These are phyloP conservation scores for Labeo rohita DNA, from an alignment of 2,113 vertebrate genomes.

Conservation along the genomic window DNA sequence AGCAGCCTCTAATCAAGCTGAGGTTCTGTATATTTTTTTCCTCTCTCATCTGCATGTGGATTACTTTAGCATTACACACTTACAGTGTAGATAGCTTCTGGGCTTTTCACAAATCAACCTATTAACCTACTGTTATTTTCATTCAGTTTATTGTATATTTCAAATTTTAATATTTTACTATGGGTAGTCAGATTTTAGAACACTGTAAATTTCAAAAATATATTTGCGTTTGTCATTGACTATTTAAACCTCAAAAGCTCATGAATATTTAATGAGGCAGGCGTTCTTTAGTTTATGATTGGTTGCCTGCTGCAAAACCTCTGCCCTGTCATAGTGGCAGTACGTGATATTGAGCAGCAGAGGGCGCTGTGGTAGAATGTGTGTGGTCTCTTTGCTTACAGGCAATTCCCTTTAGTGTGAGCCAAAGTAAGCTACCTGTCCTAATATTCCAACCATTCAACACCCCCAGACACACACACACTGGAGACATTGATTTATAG, in stretches of 20 bases:
- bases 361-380: slow-evolving; percentile 23
- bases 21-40: neutral
- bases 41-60: neutral
- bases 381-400: slow-evolving; percentile 34
- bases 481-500: slow-evolving; percentile 70
- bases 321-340: neutral
- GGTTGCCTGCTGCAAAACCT: neutral
- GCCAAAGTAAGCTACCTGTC: slow-evolving; percentile 71
- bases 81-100: neutral
- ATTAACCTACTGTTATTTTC: neutral
- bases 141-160: neutral
- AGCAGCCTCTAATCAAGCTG: neutral
- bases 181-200: neutral
- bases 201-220: neutral
- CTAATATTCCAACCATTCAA: slow-evolving; percentile 24
- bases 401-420: slow-evolving; percentile 59
- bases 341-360: slow-evolving; percentile 14
- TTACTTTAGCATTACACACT: neutral
- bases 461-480: slow-evolving; percentile 54
- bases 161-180: neutral
- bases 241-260: neutral
- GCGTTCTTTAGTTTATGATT: neutral
- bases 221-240: neutral
- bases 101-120: neutral
- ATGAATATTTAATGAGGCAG: neutral